These are phyloP conservation scores for Catostylus mosaicus DNA, from an alignment of 30 jellyfish, hydroid and myxozoan genomes.

Conservation along the genomic window DNA sequence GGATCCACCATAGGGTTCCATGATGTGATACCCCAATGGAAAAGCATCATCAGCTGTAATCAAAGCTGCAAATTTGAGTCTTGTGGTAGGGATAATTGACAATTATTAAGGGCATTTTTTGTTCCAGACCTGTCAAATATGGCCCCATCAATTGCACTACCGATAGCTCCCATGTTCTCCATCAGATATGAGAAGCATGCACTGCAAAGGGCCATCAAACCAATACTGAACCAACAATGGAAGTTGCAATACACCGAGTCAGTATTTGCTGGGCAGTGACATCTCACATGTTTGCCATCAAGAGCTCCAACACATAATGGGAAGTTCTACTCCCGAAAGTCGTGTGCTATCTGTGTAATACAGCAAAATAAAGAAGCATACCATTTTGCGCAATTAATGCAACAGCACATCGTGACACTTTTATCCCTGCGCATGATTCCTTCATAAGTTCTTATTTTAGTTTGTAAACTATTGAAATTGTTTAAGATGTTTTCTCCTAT, in stretches of 20 bases:
- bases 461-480: too few relatives aligned
- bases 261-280: conserved; percentile 49
- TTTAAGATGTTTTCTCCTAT: too few relatives aligned
- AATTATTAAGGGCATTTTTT: conserved; percentile 11
- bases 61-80: conserved; percentile 38
- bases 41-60: conserved; percentile 79
- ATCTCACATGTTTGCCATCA: conserved; percentile 46
- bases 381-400: too few relatives aligned
- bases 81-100: conserved; percentile 19
- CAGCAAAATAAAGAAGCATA: too few relatives aligned
- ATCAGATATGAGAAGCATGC: conserved; percentile 48
- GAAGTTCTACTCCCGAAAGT: conserved; percentile 47
- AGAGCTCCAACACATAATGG: conserved; percentile 59
- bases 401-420: too few relatives aligned
- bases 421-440: too few relatives aligned
- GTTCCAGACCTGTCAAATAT: conserved; percentile 36
- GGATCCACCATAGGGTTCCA: conserved; percentile 82
- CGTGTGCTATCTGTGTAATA: conserved; percentile 55
- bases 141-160: conserved; percentile 55
- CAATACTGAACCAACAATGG: conserved; percentile 63
- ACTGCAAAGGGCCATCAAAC: conserved; percentile 59
- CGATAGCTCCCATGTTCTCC: conserved; percentile 59
- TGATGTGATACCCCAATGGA: conserved; percentile 59
- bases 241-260: conserved; percentile 41
- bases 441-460: too few relatives aligned